Base-by-base conservation (phyloP, 1,140 invertebrate species). In the Apis florea region DNA sequence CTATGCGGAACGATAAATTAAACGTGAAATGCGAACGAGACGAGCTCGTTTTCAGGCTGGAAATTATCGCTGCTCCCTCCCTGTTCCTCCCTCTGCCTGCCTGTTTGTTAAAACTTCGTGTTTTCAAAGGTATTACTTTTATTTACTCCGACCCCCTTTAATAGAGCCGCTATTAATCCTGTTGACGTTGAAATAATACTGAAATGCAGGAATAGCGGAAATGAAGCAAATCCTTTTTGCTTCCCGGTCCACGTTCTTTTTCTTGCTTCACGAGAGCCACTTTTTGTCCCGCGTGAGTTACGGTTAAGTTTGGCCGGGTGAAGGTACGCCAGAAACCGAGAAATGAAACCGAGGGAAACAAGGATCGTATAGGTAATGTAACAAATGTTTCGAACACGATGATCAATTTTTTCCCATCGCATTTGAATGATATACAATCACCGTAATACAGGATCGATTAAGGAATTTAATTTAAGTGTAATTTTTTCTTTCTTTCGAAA, bases 131-230 rank as follows among this genome's bases (percentile, higher is more conserved):
- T 61, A 79, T 79, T 81, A 81, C 19, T 68, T 81, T 81, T 67
- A 81, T 81, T 75, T 81, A 53, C 49, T 17, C 31, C 21, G 4
- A n/a, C n/a, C n/a, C 40, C 1, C n/a, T 71, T 53, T 24, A 53
- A 51, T 49, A 24, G 19, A 13, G 9, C 51, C 40, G 40, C 31
- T 49, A 75, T 81, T 81, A 81, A 81, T 81, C 47, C 72, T 19
- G 79, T 75, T 51, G 79, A 80, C 61, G 51, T 74, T 67, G 61
- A 58, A 80, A 75, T 80, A 80, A 80, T 75, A 80, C 53, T 19
- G 59, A 80, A 75, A 80, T 67, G 71, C 53, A 21, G 13, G 71
- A 67, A 80, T 80, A 80, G 53, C 59, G 51, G 59, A 67, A 80
- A 74, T 67, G 71, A 75, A 80, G 79, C 53, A 53, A 26, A 56